These are phyloP conservation scores for Lutjanus erythropterus DNA, from an alignment of 2,113 vertebrate genomes.

Conservation along the genomic window DNA sequence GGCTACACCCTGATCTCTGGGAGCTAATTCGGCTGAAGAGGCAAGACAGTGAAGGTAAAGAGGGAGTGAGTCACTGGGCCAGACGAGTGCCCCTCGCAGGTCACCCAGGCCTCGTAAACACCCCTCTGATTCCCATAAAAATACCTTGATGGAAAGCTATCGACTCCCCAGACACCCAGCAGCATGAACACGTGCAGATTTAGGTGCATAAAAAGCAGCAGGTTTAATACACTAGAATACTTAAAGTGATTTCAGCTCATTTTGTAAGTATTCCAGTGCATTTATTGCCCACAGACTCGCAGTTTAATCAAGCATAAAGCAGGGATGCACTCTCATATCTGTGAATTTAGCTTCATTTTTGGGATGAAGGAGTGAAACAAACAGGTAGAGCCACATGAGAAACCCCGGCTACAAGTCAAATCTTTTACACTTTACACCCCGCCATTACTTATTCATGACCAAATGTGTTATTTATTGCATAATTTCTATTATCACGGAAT, in stretches of 20 bases:
- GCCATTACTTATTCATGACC: constrained; percentile 23
- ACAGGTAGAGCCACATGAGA: constrained; percentile 3
- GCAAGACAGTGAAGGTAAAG: constrained; percentile 24
- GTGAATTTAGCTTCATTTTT: not conserved
- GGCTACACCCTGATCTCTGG: constrained; percentile 41
- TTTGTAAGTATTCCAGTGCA: not conserved
- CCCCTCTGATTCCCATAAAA: constrained; percentile 34
- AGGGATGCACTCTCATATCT: not conserved
- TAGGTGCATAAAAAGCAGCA: not conserved
- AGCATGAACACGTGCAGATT: not conserved
- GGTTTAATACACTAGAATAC: not conserved
- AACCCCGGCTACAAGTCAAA: not conserved
- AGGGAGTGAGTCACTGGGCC: constrained; percentile 60
- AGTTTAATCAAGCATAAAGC: constrained; percentile 27
- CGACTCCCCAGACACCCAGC: not conserved
- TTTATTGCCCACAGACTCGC: not conserved
- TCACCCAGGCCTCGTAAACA: constrained; percentile 56
- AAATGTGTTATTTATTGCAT: constrained; percentile 18
- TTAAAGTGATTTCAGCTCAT: not conserved
- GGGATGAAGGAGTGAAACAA: not conserved
- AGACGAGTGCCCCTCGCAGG: constrained; percentile 65
- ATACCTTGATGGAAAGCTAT: constrained; percentile 27
- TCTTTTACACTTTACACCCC: not conserved
- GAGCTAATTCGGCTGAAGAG: constrained; percentile 4
- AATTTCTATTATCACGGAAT: constrained; percentile 19